Percentiles rank a stretch among this genome's conserved stretches.
These are phyloP conservation scores for Microctonus aethiopoides DNA, from an alignment of 2,888 invertebrate genomes.

Conservation along the genomic window DNA sequence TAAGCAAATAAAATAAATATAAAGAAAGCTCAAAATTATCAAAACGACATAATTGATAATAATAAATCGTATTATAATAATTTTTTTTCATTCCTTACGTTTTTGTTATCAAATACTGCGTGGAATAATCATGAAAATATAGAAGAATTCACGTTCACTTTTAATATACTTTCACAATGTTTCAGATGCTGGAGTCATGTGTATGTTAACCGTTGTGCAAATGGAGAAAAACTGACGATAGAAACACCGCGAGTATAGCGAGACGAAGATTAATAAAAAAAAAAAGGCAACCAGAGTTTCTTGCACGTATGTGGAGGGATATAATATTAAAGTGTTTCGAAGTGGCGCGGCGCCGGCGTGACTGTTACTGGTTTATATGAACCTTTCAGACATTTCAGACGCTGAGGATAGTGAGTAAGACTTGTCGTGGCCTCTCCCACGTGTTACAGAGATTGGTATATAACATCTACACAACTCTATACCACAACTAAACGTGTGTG, in stretches of 20 bases:
- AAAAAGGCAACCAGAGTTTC: neutral
- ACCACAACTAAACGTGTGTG: slow-evolving; percentile 24
- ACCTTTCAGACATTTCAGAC: slow-evolving; percentile 13
- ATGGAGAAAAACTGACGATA: slow-evolving; percentile 21
- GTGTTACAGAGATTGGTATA: slow-evolving; percentile 22
- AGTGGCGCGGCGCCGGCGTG: slow-evolving; percentile 19
- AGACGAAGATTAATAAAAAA: too few relatives aligned
- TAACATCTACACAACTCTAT: neutral
- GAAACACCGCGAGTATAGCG: neutral
- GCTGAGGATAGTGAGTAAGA: slow-evolving; percentile 23
- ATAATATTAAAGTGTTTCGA: slow-evolving; percentile 19
- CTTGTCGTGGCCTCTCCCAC: slow-evolving; percentile 34
- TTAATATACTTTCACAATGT: slow-evolving; percentile 18
- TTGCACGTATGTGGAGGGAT: slow-evolving; percentile 15
- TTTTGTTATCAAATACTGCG: neutral
- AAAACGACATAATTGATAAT: neutral
- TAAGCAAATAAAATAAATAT: neutral
- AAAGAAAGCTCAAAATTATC: neutral
- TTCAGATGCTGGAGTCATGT: neutral
- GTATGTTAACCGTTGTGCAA: slow-evolving; percentile 4
- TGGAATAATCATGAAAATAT: neutral
- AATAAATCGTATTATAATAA: neutral
- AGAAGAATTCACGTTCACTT: neutral
- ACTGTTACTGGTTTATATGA: slow-evolving; percentile 16
- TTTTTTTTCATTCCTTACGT: neutral